Evolutionary conservation across 2,888 invertebrate species (phyloP).

Genomic region (Tinea semifulvella): DNA sequence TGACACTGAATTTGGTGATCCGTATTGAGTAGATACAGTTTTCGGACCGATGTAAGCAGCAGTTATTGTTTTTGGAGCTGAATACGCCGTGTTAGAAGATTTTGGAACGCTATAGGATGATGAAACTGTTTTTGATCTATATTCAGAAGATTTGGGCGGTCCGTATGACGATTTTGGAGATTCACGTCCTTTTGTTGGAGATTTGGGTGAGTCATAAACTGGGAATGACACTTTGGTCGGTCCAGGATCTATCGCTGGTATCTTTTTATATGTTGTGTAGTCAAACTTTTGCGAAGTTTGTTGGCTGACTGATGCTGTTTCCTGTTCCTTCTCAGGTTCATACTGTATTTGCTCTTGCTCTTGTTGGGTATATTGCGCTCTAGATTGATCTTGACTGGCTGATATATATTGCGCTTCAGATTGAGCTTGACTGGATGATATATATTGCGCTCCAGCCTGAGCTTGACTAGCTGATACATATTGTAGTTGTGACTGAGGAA

Average conservation of each 20-base stretch:
- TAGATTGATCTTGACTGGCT: neutral
- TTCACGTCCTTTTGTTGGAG: neutral
- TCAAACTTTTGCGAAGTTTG: neutral
- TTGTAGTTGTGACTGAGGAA: slow-evolving; percentile 6
- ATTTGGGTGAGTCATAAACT: slow-evolving; percentile 22
- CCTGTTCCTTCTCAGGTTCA: neutral
- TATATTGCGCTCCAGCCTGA: neutral
- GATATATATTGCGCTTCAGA: slow-evolving; percentile 1
- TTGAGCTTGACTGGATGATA: neutral
- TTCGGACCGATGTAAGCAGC: neutral
- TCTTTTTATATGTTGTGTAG: slow-evolving; percentile 3
- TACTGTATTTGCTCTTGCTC: neutral
- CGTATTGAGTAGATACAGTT: neutral
- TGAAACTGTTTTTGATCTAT: slow-evolving; percentile 1
- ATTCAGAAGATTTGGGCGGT: neutral
- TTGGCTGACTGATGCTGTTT: neutral
- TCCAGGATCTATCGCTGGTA: slow-evolving; percentile 20
- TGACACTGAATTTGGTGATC: neutral
- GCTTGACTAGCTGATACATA: neutral
- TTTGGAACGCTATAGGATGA: neutral
- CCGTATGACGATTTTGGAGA: slow-evolving; percentile 5
- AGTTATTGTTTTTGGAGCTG: neutral
- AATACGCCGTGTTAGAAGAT: neutral
- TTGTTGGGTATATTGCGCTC: slow-evolving; percentile 3
- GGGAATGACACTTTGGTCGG: slow-evolving; percentile 22